Conservation (phyloP, 64 coral and sea anemone genomes). For the Stichodactyla helianthus region DNA sequence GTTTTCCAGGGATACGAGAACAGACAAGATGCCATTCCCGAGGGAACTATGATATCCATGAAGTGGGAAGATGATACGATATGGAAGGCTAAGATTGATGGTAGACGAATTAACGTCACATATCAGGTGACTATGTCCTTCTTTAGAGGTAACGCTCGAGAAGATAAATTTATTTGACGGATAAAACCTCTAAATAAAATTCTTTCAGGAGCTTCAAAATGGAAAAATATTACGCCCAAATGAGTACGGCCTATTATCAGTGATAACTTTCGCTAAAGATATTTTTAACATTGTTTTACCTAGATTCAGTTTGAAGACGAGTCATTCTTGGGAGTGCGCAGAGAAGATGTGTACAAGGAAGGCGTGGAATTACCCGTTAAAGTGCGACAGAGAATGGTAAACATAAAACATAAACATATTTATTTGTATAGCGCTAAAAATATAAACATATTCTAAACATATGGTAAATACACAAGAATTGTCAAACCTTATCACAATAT, state of each 20-base stretch:
- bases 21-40: conserved; percentile 49
- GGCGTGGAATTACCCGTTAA: conserved; percentile 64
- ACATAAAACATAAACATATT: too few species aligned
- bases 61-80: conserved; percentile 66
- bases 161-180: too few species aligned
- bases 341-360: conserved; percentile 87
- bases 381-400: conserved; percentile 78
- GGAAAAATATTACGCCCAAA: background rate
- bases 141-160: too few species aligned
- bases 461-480: conserved; percentile 34
- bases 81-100: conserved; percentile 57
- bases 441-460: too few species aligned
- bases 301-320: conserved; percentile 88
- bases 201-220: too few species aligned
- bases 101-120: conserved; percentile 70
- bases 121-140: conserved; percentile 47
- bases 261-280: background rate
- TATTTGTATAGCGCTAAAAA: too few species aligned
- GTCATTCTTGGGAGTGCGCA: conserved; percentile 61
- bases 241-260: background rate
- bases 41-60: conserved; percentile 57
- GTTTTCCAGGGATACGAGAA: conserved; percentile 54
- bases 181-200: too few species aligned
- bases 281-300: background rate
- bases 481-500: too few species aligned